Percentiles rank a stretch among this genome's conserved stretches.
phyloP scores from a whole-genome alignment of 2,888 invertebrate species.

The Ormyrus thymus region DNA sequence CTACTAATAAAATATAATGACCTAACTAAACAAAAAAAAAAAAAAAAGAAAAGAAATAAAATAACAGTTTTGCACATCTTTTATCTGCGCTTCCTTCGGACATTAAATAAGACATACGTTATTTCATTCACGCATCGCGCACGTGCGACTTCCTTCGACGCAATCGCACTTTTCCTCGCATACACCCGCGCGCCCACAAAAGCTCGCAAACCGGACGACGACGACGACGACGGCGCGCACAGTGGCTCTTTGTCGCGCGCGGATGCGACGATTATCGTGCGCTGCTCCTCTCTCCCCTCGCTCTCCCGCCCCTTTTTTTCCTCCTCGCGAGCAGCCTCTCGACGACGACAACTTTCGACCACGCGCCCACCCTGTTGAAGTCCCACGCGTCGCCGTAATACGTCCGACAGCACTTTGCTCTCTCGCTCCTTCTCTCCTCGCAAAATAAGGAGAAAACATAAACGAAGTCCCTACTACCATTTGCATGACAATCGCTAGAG shows the following conservation, averaged over 20 bases:
- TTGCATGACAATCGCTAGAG: slow-evolving; percentile 41
- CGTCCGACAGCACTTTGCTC: slow-evolving; percentile 21
- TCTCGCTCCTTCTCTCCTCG: slow-evolving; percentile 14
- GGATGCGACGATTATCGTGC: slow-evolving; percentile 40
- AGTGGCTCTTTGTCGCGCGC: slow-evolving; percentile 35
- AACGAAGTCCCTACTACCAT: slow-evolving; percentile 23
- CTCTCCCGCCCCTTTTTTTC: background rate
- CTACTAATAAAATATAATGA: background rate
- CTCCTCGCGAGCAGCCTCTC: background rate
- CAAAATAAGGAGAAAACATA: slow-evolving; percentile 8
- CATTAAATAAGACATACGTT: slow-evolving; percentile 26
- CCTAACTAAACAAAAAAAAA: background rate
- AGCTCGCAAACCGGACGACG: slow-evolving; percentile 12
- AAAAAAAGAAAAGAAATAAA: background rate
- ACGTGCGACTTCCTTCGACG: slow-evolving; percentile 41
- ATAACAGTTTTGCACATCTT: slow-evolving; percentile 4
- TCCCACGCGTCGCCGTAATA: slow-evolving; percentile 32
- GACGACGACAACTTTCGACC: slow-evolving; percentile 13
- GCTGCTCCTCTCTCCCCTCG: background rate
- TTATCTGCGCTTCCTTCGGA: slow-evolving; percentile 7
- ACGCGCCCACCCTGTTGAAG: slow-evolving; percentile 31
- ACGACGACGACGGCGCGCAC: background rate
- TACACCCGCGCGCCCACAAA: background rate
- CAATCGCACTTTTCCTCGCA: slow-evolving; percentile 25
- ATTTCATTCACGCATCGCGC: slow-evolving; percentile 35